Evolutionary conservation across 2,888 invertebrate species (phyloP).

Genomic region (Amiota mariae): DNA sequence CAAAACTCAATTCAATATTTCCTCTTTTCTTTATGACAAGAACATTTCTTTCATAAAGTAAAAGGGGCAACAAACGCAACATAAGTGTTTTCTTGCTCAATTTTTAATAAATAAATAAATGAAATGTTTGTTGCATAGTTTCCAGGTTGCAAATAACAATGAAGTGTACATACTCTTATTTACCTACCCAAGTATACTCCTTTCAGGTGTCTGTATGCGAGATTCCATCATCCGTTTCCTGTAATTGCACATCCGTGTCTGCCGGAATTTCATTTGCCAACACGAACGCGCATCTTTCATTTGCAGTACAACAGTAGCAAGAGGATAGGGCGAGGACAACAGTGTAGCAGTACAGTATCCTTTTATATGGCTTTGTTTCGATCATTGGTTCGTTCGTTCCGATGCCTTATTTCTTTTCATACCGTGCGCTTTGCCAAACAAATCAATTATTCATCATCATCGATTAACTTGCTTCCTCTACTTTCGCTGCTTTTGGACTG

Average conservation of each 20-base stretch:
- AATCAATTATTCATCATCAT: constrained; percentile 28
- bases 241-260: constrained; percentile 30
- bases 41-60: too few relatives aligned
- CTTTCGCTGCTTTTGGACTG: not conserved
- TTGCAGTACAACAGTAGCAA: not conserved
- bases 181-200: too few relatives aligned
- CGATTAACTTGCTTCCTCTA: constrained; percentile 17
- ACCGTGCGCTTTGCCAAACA: constrained; percentile 8
- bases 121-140: too few relatives aligned
- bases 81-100: too few relatives aligned
- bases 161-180: too few relatives aligned
- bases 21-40: too few relatives aligned
- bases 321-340: not conserved
- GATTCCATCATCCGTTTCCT: constrained; percentile 15
- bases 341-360: not conserved
- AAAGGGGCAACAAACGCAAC: too few relatives aligned
- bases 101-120: too few relatives aligned
- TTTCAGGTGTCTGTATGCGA: not conserved
- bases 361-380: not conserved
- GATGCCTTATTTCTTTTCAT: constrained; percentile 1
- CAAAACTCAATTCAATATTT: too few relatives aligned
- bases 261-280: constrained; percentile 25
- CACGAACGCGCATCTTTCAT: constrained; percentile 2
- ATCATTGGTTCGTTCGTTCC: not conserved
- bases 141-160: too few relatives aligned